Base-by-base conservation (phyloP, 2,888 invertebrate species). In the Nebria brevicollis region DNA sequence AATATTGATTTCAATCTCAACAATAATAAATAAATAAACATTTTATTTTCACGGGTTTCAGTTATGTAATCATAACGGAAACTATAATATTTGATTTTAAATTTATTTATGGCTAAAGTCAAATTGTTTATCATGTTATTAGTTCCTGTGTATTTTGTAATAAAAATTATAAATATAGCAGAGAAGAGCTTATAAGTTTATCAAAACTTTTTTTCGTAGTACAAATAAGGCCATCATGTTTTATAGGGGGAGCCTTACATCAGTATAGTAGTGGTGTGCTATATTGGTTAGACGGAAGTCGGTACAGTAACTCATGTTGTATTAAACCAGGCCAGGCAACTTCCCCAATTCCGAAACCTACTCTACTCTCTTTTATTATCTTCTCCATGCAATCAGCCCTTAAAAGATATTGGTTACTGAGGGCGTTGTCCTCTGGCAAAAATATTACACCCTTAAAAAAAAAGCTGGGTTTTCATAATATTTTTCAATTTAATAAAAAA, bases 261-360 rank as follows among this genome's bases (percentile, higher is more conserved):
- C 68, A 68, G 34, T 34, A 70, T 25, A 11, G 11, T 25, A 34
- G 26, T 10, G 68, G 68, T 70, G 79, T 79, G 77, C 65, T 72
- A 79, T 79, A 79, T 79, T 75, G 74, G 79, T 79, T 75, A 75
- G 73, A 79, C 79, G 79, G 79, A 79, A 79, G 75, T 75, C 68
- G 15, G 26, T 73, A 65, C 79, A 79, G 75, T 75, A 79, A 77
- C 72, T 77, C 72, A 77, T 43, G 25, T n/a, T 43, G 79, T 68
- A 79, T 79, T 79, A 79, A 75, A 74, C 73, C 54, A 25, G 78
- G 79, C 25, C 70, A 70, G 8, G 8, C 70, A 70, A n/a, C 70
- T 8, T 13, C 34, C 15, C 70, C 25, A 26, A 11, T 20, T 15
- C 68, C 2, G 11, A 68, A 26, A 26, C 70, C 70, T 70, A 34